These are phyloP conservation scores for Vombatus ursinus DNA, from an alignment of 2,113 vertebrate genomes.

Conservation along the genomic window DNA sequence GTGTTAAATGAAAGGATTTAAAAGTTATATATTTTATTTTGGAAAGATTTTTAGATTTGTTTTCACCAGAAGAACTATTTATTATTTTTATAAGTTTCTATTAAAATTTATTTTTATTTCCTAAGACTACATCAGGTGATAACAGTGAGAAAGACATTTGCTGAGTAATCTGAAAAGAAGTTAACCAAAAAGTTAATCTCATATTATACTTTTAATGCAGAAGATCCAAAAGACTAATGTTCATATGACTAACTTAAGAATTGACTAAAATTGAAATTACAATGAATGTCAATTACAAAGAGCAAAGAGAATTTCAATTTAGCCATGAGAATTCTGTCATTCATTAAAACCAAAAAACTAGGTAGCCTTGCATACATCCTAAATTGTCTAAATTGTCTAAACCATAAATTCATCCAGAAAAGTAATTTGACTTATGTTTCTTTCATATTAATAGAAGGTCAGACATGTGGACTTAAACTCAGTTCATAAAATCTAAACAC, in stretches of 20 bases:
- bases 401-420: slow-evolving; percentile 41
- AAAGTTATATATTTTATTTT: not conserved
- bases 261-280: slow-evolving; percentile 19
- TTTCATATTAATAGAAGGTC: slow-evolving; percentile 3
- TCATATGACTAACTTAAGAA: not conserved
- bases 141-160: not conserved
- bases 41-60: not conserved
- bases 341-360: not conserved
- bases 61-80: not conserved
- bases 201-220: not conserved
- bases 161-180: not conserved
- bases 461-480: slow-evolving; percentile 38
- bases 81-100: not conserved
- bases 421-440: slow-evolving; percentile 19
- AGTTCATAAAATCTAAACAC: slow-evolving; percentile 21
- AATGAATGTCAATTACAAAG: not conserved
- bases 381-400: not conserved
- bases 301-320: slow-evolving; percentile 4
- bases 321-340: not conserved
- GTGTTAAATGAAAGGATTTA: not conserved
- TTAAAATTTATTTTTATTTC: not conserved
- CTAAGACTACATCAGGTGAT: not conserved
- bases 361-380: not conserved
- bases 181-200: not conserved
- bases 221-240: not conserved